Base-by-base conservation (phyloP, 2,113 vertebrate genomes). In the Psilopsiagon aymara region DNA sequence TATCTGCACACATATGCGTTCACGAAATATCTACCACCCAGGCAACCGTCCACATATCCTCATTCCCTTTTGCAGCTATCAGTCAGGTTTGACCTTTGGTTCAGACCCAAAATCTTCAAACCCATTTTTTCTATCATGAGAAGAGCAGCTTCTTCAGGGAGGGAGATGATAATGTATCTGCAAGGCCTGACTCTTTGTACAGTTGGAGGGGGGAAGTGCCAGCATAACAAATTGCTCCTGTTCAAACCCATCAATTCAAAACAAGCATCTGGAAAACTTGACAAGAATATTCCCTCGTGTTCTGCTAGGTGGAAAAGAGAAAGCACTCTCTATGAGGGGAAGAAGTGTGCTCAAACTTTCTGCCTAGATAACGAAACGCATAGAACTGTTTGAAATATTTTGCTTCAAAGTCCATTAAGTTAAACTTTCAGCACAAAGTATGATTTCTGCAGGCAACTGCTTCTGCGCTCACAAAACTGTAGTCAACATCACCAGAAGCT, bases 191-290 rank as follows among this genome's bases (percentile, higher is more conserved):
- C 76, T 97, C 81, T 91, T 90, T 69, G 79, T 93, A 82, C 88
- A 60, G 63, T 46, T 74, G 77, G 89, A 95, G 79, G 79, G 62
- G 60, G 88, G 63, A 95, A 85, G 67, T 96, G 92, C 92, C 87
- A 37, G 57, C 68, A 52, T 95, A 97, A 98, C 81, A 98, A 97
- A 98, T 93, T 97, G 73, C 82, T 96, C 64, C 88, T 92, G 77
- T 86, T 97, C 92, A 95, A 96, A 95, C 55, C 80, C 86, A 97
- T 97, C 96, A 97, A 91, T 97, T 97, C 92, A 93, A 97, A 98
- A 96, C 71, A 95, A 97, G 89, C 84, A 97, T 97, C 97, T 97
- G 95, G 86, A 97, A 97, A 97, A 94, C 62, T 93, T 98, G 94
- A 87, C 94, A 97, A 94, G 94, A 96, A 96, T 87, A 94, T 70